A percentile compares a stretch with the other conserved stretches of the same genome.
Evolutionary conservation across 1,140 invertebrate species (phyloP).

Genomic region (Pissodes strobi): DNA sequence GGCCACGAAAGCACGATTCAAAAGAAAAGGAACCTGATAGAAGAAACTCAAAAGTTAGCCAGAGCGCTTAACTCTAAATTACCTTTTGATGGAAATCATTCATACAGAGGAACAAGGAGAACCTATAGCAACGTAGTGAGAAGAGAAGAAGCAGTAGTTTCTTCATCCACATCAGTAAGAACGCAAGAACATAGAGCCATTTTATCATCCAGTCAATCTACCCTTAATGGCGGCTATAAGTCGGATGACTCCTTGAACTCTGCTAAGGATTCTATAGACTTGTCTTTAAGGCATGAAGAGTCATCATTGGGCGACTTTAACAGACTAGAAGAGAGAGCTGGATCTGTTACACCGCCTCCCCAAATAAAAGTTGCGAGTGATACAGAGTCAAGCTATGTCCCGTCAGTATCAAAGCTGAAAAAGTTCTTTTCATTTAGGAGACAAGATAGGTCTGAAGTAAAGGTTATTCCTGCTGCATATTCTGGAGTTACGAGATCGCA

Average conservation of each 20-base stretch:
- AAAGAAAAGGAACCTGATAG: conserved; percentile 24
- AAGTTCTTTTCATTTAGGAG: conserved; percentile 27
- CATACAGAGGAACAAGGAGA: background rate
- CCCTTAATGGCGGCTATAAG: background rate
- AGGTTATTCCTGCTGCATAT: conserved; percentile 2
- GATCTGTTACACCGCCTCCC: background rate
- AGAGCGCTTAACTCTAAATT: conserved; percentile 29
- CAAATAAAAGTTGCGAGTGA: background rate
- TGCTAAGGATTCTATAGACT: conserved; percentile 18
- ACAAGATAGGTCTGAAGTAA: conserved; percentile 1
- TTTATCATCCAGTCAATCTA: conserved; percentile 7
- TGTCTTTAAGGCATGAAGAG: conserved; percentile 1
- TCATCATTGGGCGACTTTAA: background rate
- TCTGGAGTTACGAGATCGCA: conserved; percentile 8
- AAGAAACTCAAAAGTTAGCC: conserved; percentile 23
- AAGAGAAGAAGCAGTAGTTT: conserved; percentile 19
- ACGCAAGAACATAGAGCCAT: conserved; percentile 3
- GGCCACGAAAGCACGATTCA: conserved; percentile 17
- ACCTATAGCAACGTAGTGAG: conserved; percentile 1
- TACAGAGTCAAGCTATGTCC: background rate
- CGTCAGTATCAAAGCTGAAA: conserved; percentile 22
- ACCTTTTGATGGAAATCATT: conserved; percentile 12
- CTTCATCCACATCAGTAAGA: conserved; percentile 11
- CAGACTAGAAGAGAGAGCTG: background rate
- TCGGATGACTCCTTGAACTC: conserved; percentile 25